These are phyloP conservation scores for Branchipolynoe longqiensis DNA, from an alignment of 2,888 invertebrate genomes.

Conservation along the genomic window DNA sequence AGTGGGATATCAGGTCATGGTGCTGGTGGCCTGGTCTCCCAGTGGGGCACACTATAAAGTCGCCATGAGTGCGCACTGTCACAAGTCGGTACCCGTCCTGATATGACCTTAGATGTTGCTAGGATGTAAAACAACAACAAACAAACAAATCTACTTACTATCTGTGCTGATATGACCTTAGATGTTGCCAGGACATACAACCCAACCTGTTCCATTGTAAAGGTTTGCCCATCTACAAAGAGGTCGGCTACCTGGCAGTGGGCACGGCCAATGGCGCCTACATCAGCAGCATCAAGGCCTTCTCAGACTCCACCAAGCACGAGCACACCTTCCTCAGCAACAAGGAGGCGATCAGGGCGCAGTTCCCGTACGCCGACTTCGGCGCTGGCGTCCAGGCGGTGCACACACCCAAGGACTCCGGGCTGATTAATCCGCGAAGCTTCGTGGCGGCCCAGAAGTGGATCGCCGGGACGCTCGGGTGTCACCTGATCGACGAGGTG, in stretches of 20 bases:
- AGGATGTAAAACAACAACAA: no score
- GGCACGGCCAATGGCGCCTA: not conserved
- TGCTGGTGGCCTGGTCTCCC: no score
- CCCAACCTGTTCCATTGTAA: not conserved
- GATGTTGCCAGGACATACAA: not conserved
- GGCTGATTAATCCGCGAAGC: conserved; percentile 27
- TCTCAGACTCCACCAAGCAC: not conserved
- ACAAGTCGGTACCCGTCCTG: no score
- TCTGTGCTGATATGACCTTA: not conserved
- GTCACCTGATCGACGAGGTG: not conserved
- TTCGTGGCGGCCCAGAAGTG: conserved; percentile 16
- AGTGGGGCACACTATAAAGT: no score
- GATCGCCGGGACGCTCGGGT: conserved; percentile 13
- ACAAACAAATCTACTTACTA: no score
- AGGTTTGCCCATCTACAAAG: conserved; percentile 13
- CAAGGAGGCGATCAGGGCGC: not conserved
- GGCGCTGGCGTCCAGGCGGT: not conserved
- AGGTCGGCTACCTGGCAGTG: not conserved
- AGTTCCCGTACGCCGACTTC: conserved; percentile 15
- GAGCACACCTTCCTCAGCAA: not conserved
- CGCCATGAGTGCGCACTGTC: no score
- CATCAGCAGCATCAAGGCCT: conserved; percentile 2
- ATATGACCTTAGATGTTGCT: no score
- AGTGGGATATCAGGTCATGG: no score
- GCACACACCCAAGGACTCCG: not conserved